Evolutionary conservation across 2,888 invertebrate species (phyloP), one percentile per base, ranked within the genome.

Genomic region (Galeruca laticollis): DNA sequence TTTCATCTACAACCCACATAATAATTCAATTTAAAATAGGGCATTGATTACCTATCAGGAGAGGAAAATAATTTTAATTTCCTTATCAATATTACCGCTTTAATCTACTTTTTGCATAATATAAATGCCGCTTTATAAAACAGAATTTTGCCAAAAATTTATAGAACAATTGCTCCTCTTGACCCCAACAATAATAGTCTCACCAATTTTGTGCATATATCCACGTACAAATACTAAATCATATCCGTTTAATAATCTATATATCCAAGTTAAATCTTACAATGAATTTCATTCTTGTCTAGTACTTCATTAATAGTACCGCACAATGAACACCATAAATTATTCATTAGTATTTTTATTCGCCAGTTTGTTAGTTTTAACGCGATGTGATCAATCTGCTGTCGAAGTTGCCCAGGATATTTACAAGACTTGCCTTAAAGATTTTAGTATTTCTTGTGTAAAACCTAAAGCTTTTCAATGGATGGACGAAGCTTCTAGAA

Each of bases 391-490:
- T 56, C 75, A 71, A 65, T 88, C 92, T n/a, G 92, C 92, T 2
- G 86, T 90, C 4, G 90, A 89, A 75, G 84, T 93, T 80, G 87
- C 90, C 15, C 86, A 86, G 73, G 92, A 91, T 80, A 90, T 92
- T 85, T 93, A 92, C 82, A 85, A 87, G 64, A 88, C 89, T 83
- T 93, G 93, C 80, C 82, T 93, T 59, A 90, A 89, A 82, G 89
- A 91, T 79, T 90, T 91, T 79, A 91, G 91, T 52, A 86, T 91
- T 75, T 88, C 89, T 80, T 95, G 95, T 86, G 91, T 93, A 62
- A 92, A 92, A 80, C 94, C 94, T 8, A 93, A 93, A 84, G 89
- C 94, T 60, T 84, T 94, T 81, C 88, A 90, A 76, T 94, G 94
- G 91, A 88, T 94, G 77, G 90, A 90, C 76, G 87, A 88, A 70